Base-by-base conservation (phyloP, 2,888 invertebrate genomes). In the Sussaba pulchella region DNA sequence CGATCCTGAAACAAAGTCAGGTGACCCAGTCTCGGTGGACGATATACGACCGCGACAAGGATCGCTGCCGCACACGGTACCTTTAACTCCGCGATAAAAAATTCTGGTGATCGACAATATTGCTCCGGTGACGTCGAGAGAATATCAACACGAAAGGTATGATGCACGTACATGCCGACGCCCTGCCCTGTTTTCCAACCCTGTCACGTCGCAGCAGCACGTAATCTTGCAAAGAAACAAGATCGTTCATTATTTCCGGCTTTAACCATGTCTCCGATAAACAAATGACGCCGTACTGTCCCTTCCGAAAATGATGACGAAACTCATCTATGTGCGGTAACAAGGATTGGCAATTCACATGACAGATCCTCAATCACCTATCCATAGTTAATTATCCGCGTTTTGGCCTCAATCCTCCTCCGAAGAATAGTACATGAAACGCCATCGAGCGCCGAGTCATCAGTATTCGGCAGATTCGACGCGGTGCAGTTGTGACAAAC, bases 261-360 rank as follows among this genome's bases (percentile, higher is more conserved):
- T 31, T 31, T 31, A 31, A 31, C 24, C 47, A 67, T 1, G 47
- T 47, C 52, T 67, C 67, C 6, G 47, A 47, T 2, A 67, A 26
- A 31, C 50, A 47, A 31, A 67, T 67, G 8, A 67, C 19, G 36
- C 45, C 67, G 52, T 12, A 67, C 47, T 24, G 12, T 10, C 31
- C 12, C 26, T 39, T 14, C 17, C 24, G 10, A 67, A 67, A 47
- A 47, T 67, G 19, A 17, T 47, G 2, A 5, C 50, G 47, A 67
- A 67, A 47, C 39, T 67, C 67, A 24, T 45, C 47, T 2, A 67
- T 47, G 4, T 67, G 67, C 17, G 39, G 12, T 1, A 47, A 2
- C 3, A 67, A 8, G n/a, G 67, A 67, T 31, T 31, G 31, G 6
- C 31, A 31, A 31, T 31, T 31, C 31, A 31, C 31, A 6, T 31